These are phyloP conservation scores for Alethe diademata DNA, from an alignment of 2,113 vertebrate species.

Conservation along the genomic window DNA sequence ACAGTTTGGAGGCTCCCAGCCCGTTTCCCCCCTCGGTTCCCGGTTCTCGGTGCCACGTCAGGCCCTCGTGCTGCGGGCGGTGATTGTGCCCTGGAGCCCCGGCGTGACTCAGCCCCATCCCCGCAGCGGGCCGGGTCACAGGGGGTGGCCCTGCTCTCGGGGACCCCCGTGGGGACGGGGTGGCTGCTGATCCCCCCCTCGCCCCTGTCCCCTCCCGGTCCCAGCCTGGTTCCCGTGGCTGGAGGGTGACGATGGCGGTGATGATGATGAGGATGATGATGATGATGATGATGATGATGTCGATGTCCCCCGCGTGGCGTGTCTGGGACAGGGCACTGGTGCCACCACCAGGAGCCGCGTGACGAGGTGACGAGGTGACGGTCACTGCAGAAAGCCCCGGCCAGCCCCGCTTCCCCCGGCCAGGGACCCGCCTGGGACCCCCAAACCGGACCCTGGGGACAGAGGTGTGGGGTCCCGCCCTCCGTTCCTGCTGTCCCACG, in stretches of 20 bases:
- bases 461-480: rapidly evolving
- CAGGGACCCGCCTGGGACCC: not conserved
- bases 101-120: not conserved
- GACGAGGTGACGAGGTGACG: rapidly evolving
- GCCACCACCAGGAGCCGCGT: not conserved
- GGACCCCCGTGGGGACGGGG: not conserved
- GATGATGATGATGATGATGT: not conserved
- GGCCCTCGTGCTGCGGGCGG: not conserved
- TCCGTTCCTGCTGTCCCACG: rapidly evolving
- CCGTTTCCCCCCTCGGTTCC: not conserved
- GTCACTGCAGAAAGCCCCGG: not conserved
- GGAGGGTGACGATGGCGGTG: not conserved
- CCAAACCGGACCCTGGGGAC: rapidly evolving
- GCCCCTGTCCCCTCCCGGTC: too few relatives aligned
- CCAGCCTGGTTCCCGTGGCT: rapidly evolving
- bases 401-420: not conserved
- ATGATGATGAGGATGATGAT: rapidly evolving
- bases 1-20: too few relatives aligned
- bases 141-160: not conserved
- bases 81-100: not conserved
- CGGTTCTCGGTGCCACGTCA: not conserved
- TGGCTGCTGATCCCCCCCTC: not conserved
- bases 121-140: rapidly evolving
- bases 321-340: not conserved
- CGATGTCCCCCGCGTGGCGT: rapidly evolving